Evolutionary conservation across 2,888 invertebrate genomes (phyloP), one percentile per base, ranked within the genome.

Genomic region (Brenthis ino): DNA sequence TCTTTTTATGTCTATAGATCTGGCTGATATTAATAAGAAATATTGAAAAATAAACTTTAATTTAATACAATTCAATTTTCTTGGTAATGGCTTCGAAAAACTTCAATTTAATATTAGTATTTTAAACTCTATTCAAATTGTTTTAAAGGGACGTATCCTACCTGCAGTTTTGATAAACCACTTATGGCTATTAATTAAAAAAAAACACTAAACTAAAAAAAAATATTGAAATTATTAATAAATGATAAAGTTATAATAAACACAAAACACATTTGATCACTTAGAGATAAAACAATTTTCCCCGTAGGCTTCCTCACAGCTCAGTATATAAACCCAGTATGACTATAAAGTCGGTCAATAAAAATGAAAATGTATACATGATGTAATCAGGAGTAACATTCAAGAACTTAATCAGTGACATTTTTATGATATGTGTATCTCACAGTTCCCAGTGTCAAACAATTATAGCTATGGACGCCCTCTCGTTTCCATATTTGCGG

Each of bases 291-390:
- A 57, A 68, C 63, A 65, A 64, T 66, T 73, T 73, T 70, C 61
- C 65, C 68, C 60, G 50, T 64, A 64, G 72, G 69, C 74, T 74
- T 76, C 80, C 80, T 77, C 75, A 72, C 77, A 70, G 69, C 70
- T 72, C 79, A 75, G 78, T 77, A 76, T 77, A 77, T 80, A 79
- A 78, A 76, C 74, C 76, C 77, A 70, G 67, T 81, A 78, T 82
- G 85, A 82, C 79, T 73, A 76, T 76, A 76, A 72, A 76, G 72
- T 74, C 73, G 74, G 79, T 71, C 75, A 79, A 80, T 85, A 80
- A 83, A 85, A 82, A 78, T 84, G 81, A 83, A 83, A 82, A 82
- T 78, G 78, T 72, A 71, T 77, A 75, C 76, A 75, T 77, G 78
- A 80, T 79, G 78, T 80, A 80, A 79, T 77, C 77, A 74, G 77